Conservation (phyloP, 2,888 invertebrate genomes). For the Homarus gammarus region DNA sequence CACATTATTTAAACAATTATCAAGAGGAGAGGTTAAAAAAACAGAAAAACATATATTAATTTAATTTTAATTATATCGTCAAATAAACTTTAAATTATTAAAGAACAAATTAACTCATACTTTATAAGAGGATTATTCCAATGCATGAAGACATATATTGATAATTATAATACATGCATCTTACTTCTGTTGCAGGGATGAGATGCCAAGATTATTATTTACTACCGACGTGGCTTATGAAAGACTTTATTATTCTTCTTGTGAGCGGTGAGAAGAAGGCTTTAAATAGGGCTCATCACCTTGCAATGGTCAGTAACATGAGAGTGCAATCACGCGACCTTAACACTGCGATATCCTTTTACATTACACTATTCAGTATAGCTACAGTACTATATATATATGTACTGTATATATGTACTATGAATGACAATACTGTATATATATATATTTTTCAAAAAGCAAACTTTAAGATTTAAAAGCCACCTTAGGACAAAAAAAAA, state of each 20-base stretch:
- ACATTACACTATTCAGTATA: too few relatives aligned
- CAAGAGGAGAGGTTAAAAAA: too few relatives aligned
- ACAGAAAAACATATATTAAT: not conserved
- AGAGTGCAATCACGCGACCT: not conserved
- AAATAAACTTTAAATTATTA: slow-evolving; percentile 59
- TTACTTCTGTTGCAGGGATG: not conserved
- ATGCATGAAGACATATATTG: too few relatives aligned
- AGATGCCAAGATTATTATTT: not conserved
- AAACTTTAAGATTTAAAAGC: not conserved
- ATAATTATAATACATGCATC: too few relatives aligned
- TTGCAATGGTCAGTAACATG: not conserved
- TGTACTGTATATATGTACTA: not conserved
- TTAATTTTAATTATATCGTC: slow-evolving; percentile 43
- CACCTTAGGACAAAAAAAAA: not conserved
- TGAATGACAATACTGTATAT: not conserved
- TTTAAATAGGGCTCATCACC: not conserved
- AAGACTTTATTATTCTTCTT: not conserved
- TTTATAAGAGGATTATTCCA: too few relatives aligned
- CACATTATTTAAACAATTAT: too few relatives aligned
- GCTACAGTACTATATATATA: too few relatives aligned
- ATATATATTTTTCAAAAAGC: not conserved
- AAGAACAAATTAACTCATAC: slow-evolving; percentile 51
- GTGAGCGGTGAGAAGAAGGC: not conserved
- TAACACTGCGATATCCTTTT: not conserved
- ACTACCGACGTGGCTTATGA: not conserved